These are phyloP conservation scores for Drosophila recens DNA, from an alignment of 2,888 invertebrate genomes.

Conservation along the genomic window DNA sequence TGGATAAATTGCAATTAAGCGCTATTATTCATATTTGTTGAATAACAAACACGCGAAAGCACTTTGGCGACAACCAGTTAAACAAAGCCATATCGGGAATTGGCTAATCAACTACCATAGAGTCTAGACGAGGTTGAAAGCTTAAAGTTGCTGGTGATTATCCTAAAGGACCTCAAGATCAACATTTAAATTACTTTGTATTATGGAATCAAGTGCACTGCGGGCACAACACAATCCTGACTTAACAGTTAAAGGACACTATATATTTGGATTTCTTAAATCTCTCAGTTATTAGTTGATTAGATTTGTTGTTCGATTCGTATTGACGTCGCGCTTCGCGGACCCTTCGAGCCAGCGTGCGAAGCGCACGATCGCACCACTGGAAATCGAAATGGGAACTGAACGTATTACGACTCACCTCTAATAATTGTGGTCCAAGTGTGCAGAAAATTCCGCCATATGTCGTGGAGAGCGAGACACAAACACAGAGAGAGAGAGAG, in stretches of 20 bases:
- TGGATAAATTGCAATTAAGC: conserved; percentile 63
- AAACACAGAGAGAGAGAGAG: too few relatives aligned
- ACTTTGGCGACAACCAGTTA: conserved; percentile 34
- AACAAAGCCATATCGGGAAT: conserved; percentile 8
- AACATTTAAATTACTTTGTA: conserved; percentile 30
- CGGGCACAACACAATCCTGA: conserved; percentile 67
- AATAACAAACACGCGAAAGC: conserved; percentile 58
- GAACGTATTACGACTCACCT: conserved; percentile 77
- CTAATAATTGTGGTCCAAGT: conserved; percentile 81
- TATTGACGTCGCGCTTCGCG: conserved; percentile 46
- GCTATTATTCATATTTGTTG: conserved; percentile 45
- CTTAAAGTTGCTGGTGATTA: conserved; percentile 1
- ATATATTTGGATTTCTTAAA: background rate
- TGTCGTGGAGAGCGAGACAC: conserved; percentile 47
- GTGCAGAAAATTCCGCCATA: conserved; percentile 73
- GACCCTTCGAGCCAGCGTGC: conserved; percentile 70
- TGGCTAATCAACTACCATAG: background rate
- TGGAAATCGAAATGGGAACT: conserved; percentile 84
- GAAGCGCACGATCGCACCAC: conserved; percentile 83
- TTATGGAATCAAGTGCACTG: conserved; percentile 70
- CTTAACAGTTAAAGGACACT: conserved; percentile 31
- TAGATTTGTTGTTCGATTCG: background rate
- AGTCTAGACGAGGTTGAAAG: conserved; percentile 3
- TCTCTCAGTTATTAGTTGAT: conserved; percentile 1
- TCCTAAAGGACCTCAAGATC: conserved; percentile 11